phyloP scores from a whole-genome alignment of 1,140 invertebrate species.

The Conus betulinus region DNA sequence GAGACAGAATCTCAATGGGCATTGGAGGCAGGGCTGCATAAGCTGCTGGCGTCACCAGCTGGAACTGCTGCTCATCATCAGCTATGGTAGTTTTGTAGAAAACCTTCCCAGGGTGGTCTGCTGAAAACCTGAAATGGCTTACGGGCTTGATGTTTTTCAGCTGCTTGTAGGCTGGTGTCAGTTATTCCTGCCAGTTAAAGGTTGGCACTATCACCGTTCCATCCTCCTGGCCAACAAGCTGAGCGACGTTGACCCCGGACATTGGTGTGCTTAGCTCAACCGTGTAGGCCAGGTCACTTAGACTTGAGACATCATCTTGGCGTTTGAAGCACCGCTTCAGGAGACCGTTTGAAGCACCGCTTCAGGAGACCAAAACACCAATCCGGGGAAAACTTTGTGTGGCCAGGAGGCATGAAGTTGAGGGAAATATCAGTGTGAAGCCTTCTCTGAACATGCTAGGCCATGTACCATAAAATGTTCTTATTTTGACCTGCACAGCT shows the following conservation, averaged over 20 bases:
- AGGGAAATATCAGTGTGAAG: constrained; percentile 36
- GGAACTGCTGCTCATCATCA: neutral
- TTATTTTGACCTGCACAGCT: constrained; percentile 10
- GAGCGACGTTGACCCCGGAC: neutral
- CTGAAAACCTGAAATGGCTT: neutral
- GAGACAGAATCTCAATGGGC: neutral
- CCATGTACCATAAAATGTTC: neutral
- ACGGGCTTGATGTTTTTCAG: neutral
- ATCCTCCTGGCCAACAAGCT: neutral
- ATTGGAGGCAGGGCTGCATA: neutral
- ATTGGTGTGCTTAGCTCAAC: neutral
- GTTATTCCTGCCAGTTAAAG: neutral
- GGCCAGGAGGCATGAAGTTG: constrained; percentile 59
- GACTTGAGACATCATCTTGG: constrained; percentile 31
- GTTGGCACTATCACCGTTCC: neutral
- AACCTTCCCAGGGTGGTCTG: neutral
- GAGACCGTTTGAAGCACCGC: constrained; percentile 20
- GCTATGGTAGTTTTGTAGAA: neutral
- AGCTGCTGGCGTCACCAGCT: too few relatives aligned
- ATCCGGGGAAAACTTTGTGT: neutral
- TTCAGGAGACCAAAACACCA: too few relatives aligned
- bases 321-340: constrained; percentile 50
- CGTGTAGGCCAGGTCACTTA: constrained; percentile 35
- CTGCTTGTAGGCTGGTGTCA: neutral
- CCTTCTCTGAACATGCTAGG: neutral